Base-by-base conservation (phyloP, 2,797 vertebrate species). In the Rachycentron canadum region DNA sequence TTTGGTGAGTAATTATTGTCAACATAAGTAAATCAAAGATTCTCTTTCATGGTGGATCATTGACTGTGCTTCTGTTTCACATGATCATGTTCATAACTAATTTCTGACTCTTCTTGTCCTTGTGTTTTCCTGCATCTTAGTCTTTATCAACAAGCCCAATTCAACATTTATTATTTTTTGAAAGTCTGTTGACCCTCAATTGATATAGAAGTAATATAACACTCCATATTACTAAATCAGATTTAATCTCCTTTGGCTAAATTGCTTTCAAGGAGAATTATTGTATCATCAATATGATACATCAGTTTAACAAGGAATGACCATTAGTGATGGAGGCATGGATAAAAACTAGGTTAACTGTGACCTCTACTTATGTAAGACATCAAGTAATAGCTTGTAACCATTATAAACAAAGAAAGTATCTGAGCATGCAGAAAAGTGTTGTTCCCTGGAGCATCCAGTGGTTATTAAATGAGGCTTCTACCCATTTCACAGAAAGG, bases 51-150 rank as follows among this genome's bases (percentile, higher is more conserved):
- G 58, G 58, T 63, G 17, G 28, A 60, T 73, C 57, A 67, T 25
- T 61, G 7, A 30, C 36, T 56, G 53, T 78, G 69, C 73, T 55
- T 76, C 63, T 64, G 45, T 45, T 21, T 66, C 63, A 73, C 53
- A 53, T 69, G 73, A 81, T 66, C 38, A 43, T 50, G 53, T 38
- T 72, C 66, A 81, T 88, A 82, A 82, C 49, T 79, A 62, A 84
- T 85, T 78, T 73, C 59, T 79, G 38, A 58, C 56, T 71, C 36
- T 43, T 14, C n/a, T n/a, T n/a, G n/a, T n/a, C n/a, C 49, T 52
- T 49, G 11, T 43, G 41, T 78, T 63, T 72, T 66, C 53, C 43
- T 32, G 21, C n/a, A 17, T 50, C n/a, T 32, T 11, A 28, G n/a
- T 60, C 47, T 69, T 41, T 32, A 30, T 23, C 41, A 63, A 50